Percentiles rank a stretch among this genome's conserved stretches.
Conservation (phyloP, 1,140 invertebrate genomes). For the Trachymyrmex cornetzi region DNA sequence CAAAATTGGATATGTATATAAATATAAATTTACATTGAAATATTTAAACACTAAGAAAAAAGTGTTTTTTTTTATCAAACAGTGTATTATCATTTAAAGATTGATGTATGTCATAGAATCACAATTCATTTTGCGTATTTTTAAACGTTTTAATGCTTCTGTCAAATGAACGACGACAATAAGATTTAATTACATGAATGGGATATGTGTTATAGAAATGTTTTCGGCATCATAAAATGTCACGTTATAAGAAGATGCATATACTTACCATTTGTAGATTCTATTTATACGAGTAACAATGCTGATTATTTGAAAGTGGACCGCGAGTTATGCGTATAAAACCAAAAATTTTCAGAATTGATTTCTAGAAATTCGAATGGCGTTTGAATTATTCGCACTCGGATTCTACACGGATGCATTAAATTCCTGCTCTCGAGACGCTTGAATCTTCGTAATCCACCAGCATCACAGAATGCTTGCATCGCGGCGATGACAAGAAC, state of each 20-base stretch:
- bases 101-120: constrained; percentile 63
- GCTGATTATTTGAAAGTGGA: not conserved
- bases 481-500: constrained; percentile 50
- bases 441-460: constrained; percentile 56
- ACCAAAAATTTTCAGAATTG: constrained; percentile 22
- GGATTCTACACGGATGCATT: constrained; percentile 72
- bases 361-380: constrained; percentile 50
- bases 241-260: not conserved
- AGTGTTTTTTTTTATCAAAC: too few species aligned
- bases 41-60: too few species aligned
- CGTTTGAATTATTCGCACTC: constrained; percentile 54
- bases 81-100: constrained; percentile 67
- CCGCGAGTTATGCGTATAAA: constrained; percentile 29
- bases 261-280: too few species aligned
- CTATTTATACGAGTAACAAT: not conserved
- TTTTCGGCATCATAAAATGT: not conserved
- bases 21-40: too few species aligned
- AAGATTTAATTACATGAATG: not conserved
- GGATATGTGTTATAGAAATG: not conserved
- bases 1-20: too few species aligned
- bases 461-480: constrained; percentile 60
- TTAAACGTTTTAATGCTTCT: constrained; percentile 43
- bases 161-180: not conserved
- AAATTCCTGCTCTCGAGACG: constrained; percentile 72
- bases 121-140: constrained; percentile 69